Conservation (phyloP, 2,113 vertebrate species). For the Xenotilapia caudafasciata region DNA sequence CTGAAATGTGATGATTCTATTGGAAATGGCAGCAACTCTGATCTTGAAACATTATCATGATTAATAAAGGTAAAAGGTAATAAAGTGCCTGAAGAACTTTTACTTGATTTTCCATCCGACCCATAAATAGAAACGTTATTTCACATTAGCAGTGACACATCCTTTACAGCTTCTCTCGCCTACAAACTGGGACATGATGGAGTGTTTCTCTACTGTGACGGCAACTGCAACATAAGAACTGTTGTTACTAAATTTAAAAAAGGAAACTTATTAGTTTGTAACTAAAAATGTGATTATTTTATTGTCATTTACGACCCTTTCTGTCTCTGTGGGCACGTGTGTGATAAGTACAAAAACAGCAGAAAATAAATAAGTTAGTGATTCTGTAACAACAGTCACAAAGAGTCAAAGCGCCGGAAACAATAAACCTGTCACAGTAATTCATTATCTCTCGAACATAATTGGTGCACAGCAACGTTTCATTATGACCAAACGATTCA, state of each 20-base stretch:
- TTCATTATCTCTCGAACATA: accelerated
- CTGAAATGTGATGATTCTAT: neutral
- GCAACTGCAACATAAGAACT: accelerated
- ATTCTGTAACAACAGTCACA: neutral
- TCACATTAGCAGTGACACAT: neutral
- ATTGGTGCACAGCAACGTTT: neutral
- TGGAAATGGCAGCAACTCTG: neutral
- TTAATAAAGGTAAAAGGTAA: neutral
- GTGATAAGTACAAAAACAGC: neutral
- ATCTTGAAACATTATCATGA: neutral
- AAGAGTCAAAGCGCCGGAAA: accelerated
- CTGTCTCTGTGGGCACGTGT: neutral
- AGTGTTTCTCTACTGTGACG: neutral
- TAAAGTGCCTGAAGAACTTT: neutral
- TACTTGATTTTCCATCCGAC: neutral
- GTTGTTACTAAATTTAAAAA: neutral
- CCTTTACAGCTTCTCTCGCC: neutral
- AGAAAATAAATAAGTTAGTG: neutral
- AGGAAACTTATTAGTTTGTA: neutral
- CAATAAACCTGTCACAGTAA: neutral
- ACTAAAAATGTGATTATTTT: neutral
- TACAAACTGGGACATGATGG: neutral
- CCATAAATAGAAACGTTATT: neutral
- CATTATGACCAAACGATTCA: neutral
- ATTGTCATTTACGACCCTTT: accelerated